A percentile compares a stretch with the other conserved stretches of the same genome.
These are phyloP conservation scores for Lophotis ruficrista DNA, from an alignment of 2,113 vertebrate genomes.

Conservation along the genomic window DNA sequence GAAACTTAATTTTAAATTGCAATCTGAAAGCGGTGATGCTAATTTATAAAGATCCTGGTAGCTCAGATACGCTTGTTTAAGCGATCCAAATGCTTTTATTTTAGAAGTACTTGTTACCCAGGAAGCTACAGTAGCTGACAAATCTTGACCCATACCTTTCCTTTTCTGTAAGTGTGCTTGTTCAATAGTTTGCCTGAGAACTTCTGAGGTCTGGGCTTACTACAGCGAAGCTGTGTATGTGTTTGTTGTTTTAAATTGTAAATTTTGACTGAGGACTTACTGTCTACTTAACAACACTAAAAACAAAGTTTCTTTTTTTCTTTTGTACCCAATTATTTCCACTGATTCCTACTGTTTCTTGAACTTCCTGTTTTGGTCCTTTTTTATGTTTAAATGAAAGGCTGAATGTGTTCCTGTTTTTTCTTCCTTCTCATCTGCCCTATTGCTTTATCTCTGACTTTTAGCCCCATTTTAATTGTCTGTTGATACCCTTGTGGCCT, in stretches of 20 bases:
- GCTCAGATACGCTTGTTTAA: neutral
- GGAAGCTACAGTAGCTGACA: neutral
- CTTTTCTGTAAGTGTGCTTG: neutral
- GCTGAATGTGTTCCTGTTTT: slow-evolving; percentile 1
- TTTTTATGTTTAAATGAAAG: neutral
- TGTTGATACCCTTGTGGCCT: neutral
- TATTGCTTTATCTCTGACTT: neutral
- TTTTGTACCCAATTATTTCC: neutral
- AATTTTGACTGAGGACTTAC: neutral
- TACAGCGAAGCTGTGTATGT: neutral
- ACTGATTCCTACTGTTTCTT: neutral
- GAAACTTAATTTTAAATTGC: neutral
- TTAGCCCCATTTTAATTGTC: neutral
- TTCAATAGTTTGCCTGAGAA: neutral
- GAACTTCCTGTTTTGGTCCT: neutral
- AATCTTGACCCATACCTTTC: neutral
- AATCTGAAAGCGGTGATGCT: neutral
- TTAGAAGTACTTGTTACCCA: neutral
- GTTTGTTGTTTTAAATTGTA: neutral
- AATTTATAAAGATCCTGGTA: neutral
- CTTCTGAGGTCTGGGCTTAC: neutral
- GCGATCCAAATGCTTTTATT: neutral
- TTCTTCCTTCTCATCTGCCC: neutral
- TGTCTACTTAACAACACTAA: neutral
- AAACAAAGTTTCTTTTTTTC: neutral